Conservation (phyloP, 2,888 invertebrate species). For the Agapetus fuscipes region DNA sequence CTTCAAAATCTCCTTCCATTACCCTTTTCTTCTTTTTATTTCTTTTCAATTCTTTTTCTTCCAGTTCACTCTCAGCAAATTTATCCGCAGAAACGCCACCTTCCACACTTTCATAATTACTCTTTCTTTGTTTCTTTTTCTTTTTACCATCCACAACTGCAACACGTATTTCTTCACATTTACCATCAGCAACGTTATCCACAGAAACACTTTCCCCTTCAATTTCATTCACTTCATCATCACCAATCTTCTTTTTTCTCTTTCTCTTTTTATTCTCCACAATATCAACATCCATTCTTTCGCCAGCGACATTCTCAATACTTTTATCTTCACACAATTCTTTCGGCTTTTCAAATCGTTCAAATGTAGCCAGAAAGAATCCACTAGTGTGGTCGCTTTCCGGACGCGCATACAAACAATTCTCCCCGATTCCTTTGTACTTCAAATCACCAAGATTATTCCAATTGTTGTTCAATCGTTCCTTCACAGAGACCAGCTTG, state of each 20-base stretch:
- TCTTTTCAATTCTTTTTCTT: not conserved
- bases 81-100: not conserved
- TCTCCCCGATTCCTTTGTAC: constrained; percentile 56
- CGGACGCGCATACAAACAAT: constrained; percentile 70
- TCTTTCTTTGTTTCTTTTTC: constrained; percentile 14
- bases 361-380: constrained; percentile 90
- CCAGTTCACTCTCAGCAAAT: not conserved
- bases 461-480: constrained; percentile 56
- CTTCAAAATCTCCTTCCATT: not conserved
- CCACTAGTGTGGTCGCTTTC: constrained; percentile 79
- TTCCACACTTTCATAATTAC: constrained; percentile 1
- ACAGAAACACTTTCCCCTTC: too few relatives aligned
- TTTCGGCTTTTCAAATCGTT: constrained; percentile 28
- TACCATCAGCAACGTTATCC: not conserved
- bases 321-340: not conserved
- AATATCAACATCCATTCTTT: not conserved
- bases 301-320: constrained; percentile 1
- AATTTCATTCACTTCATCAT: constrained; percentile 11
- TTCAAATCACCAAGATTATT: constrained; percentile 55
- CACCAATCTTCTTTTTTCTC: constrained; percentile 18
- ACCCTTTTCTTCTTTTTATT: not conserved
- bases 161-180: constrained; percentile 2
- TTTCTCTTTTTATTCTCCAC: constrained; percentile 7
- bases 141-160: constrained; percentile 6
- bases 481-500: constrained; percentile 51